Base-by-base conservation (phyloP, 2,888 invertebrate genomes). In the Drosophila fungiperda region DNA sequence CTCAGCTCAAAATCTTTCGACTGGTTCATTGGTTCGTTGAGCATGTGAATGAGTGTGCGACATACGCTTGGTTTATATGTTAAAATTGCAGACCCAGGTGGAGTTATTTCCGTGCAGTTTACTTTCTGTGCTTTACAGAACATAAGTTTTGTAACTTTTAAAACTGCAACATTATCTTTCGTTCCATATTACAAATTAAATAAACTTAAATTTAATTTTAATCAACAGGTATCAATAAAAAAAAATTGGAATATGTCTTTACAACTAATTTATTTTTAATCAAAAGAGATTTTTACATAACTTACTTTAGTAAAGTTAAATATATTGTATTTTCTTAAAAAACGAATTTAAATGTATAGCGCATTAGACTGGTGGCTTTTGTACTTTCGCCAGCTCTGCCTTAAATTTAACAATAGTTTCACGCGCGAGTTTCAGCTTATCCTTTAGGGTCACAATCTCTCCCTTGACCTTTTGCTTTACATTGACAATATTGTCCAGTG, bases 381-480 rank as follows among this genome's bases (percentile, higher is more conserved):
- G 93, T 1, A 93, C 92, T 82, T 93, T 93, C 1, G 91, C 90
- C 62, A 97, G 95, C 93, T 97, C 97, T 20, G 95, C 95, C 90
- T 97, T 97, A 87, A 97, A 97, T 86, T 96, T 96, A 0, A 95
- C 94, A 66, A 98, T 97, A 0, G 97, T 97, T 92, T 98, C 97
- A 80, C 97, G 96, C 0, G 98, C 97, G 32, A 97, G 93, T 82
- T 97, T 97, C 17, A 98, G 92, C 87, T 97, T 96, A 70, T 97
- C 97, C 87, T 97, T 98, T 0, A 97, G 93, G n/a, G 96, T 96
- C 3, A 95, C 94, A 61, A 99, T 98, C 92, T 98, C 98, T 38
- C 94, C 93, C 73, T 96, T 95, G 1, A 98, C 96, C 92, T 97
- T 98, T 35, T 95, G 95, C 91, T 97, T 97, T 0, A 97, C 97